Percentiles rank a stretch among this genome's conserved stretches.
These are phyloP conservation scores for Torymus texanus DNA, from an alignment of 2,888 invertebrate genomes.

Conservation along the genomic window DNA sequence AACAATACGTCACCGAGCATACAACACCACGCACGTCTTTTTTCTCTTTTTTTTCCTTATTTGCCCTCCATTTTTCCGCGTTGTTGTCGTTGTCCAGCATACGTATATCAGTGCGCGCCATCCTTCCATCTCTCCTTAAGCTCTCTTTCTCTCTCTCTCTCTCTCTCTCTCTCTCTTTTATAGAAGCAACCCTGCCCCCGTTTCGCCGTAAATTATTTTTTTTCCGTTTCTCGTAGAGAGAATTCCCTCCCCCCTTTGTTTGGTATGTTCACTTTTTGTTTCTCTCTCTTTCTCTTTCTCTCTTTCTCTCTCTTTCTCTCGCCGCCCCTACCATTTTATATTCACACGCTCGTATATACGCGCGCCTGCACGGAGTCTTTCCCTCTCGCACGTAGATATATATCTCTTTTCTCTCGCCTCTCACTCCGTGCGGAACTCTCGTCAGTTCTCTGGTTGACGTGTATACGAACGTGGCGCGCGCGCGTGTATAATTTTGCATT, in stretches of 20 bases:
- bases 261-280: not conserved
- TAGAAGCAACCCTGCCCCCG: constrained; percentile 40
- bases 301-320: constrained; percentile 43
- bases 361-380: too few species aligned
- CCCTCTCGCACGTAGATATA: too few species aligned
- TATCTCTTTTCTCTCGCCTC: too few species aligned
- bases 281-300: constrained; percentile 35
- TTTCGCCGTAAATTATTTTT: constrained; percentile 55
- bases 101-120: constrained; percentile 34
- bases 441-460: too few species aligned
- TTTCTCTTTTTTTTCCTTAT: constrained; percentile 45
- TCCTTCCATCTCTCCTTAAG: constrained; percentile 12
- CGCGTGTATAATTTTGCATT: constrained; percentile 48
- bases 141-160: not conserved
- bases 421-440: too few species aligned
- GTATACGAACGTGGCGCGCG: constrained; percentile 39
- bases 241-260: constrained; percentile 42
- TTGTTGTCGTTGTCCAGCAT: constrained; percentile 19
- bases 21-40: constrained; percentile 37
- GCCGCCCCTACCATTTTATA: not conserved
- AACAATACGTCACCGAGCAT: constrained; percentile 31
- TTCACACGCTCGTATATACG: too few species aligned
- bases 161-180: constrained; percentile 15
- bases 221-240: constrained; percentile 22
- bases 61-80: constrained; percentile 44